Evolutionary conservation across 2,888 invertebrate species (phyloP), one percentile per base, ranked within the genome.

Genomic region (Myathropa florea): DNA sequence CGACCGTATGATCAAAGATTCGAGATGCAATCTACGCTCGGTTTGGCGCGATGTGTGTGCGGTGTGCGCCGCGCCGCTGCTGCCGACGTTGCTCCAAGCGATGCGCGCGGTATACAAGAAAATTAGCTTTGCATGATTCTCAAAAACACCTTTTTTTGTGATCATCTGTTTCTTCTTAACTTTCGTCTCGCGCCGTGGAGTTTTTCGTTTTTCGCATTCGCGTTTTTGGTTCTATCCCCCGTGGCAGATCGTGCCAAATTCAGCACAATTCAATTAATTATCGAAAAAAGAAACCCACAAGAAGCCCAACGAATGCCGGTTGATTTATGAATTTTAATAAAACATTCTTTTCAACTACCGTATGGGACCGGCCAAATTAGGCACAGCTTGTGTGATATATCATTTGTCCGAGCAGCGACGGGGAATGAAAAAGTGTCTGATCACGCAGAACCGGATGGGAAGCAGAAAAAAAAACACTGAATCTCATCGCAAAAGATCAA

Each of bases 181-280:
- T 26, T 39, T 36, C 39, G 10, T 57, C 36, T 24, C 26, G 39
- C 6, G 28, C 46, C 2, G 18, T 65, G 14, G 33, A 33, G n/a
- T n/a, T 12, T 10, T 39, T 67, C 7, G 46, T 63, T 59, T 28
- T 28, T 46, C 6, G 61, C 30, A 3, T 18, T 14, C 9, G 18
- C 26, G 26, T 60, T 23, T 57, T 21, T 55, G 24, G 36, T 64
- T 18, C 63, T 55, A 73, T 63, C 61, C 61, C 72, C 72, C 46
- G 33, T 65, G 72, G 68, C 72, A 55, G 39, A 82, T 82, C 82
- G 82, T 75, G 73, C 70, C 78, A 86, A 82, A 75, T 73, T 70
- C 70, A 65, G 73, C 70, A 75, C 72, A 86, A 86, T 82, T 86
- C 78, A 85, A 73, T 81, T 81, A 81, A 81, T 81, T 81, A 81